These are phyloP conservation scores for Capitulum mitella DNA, from an alignment of 2,888 invertebrate genomes.

Conservation along the genomic window DNA sequence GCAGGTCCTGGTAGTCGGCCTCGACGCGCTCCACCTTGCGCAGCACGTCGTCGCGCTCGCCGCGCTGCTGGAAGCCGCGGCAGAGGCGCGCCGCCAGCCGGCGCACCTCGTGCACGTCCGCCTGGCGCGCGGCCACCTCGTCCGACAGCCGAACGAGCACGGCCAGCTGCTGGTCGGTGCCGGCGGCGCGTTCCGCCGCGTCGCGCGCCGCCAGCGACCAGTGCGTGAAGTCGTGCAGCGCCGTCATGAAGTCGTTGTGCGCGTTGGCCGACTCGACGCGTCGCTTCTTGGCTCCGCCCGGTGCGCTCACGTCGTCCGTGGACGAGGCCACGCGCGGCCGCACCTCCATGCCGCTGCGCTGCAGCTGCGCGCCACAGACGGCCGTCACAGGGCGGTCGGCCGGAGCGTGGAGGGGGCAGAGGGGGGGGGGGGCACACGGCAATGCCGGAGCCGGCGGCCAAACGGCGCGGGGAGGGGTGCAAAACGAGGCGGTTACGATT, in stretches of 20 bases:
- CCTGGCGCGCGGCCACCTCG: neutral
- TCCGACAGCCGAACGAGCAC: neutral
- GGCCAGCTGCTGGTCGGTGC: neutral
- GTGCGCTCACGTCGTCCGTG: neutral
- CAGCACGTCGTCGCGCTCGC: conserved; percentile 20
- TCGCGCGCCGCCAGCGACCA: neutral
- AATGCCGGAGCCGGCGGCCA: no score
- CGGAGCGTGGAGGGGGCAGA: neutral
- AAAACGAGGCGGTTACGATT: neutral
- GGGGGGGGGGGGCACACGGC: neutral
- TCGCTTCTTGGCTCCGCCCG: neutral
- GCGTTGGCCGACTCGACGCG: conserved; percentile 21
- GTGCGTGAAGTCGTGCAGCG: conserved; percentile 20
- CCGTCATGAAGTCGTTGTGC: conserved; percentile 22
- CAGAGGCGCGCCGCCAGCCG: conserved; percentile 4
- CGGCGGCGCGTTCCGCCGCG: neutral
- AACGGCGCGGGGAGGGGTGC: neutral
- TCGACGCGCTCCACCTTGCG: neutral
- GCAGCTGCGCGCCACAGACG: neutral
- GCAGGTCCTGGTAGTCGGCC: conserved; percentile 8
- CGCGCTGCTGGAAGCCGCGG: conserved; percentile 19
- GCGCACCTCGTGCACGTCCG: conserved; percentile 10
- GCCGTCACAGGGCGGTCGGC: neutral
- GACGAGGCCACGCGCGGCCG: conserved; percentile 4
- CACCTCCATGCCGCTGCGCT: conserved; percentile 5